Conservation (phyloP, 2,888 invertebrate genomes). For the Drosophila leonis region DNA sequence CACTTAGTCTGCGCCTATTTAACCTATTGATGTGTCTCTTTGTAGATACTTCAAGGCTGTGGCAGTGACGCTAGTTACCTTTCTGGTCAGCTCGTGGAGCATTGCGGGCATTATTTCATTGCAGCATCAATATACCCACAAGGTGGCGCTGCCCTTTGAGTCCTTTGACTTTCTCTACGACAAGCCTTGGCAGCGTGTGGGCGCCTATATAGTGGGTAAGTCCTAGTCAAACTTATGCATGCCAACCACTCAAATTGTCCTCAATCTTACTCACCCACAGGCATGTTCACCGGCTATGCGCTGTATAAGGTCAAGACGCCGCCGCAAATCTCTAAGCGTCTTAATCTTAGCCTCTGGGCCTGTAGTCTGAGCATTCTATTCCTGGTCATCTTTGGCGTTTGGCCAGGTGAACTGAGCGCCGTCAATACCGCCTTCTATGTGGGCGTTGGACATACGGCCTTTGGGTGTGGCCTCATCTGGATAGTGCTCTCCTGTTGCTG, state of each 20-base stretch:
- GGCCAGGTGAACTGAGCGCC: constrained; percentile 88
- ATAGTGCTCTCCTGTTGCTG: constrained; percentile 92
- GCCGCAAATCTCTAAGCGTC: constrained; percentile 87
- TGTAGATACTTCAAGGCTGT: constrained; percentile 88
- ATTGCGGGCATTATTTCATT: constrained; percentile 91
- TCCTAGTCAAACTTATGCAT: not conserved
- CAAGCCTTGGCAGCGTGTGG: constrained; percentile 93
- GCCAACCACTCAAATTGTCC: not conserved
- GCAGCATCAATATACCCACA: constrained; percentile 90
- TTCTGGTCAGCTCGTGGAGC: constrained; percentile 91
- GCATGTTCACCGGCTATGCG: constrained; percentile 91
- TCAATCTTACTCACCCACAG: constrained; percentile 65
- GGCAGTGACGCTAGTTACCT: constrained; percentile 87
- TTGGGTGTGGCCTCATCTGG: constrained; percentile 91
- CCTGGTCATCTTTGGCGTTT: constrained; percentile 90
- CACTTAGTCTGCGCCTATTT: not conserved
- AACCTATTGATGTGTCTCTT: not conserved
- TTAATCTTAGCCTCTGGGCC: constrained; percentile 88
- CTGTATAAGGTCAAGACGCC: constrained; percentile 89
- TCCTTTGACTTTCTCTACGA: constrained; percentile 93
- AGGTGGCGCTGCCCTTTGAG: constrained; percentile 92
- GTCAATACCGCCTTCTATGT: constrained; percentile 91
- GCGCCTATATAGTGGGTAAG: constrained; percentile 92
- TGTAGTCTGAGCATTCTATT: constrained; percentile 87
- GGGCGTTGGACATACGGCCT: constrained; percentile 91